phyloP scores from a whole-genome alignment of 1,140 invertebrate species.

The Drosophila fuyamai region DNA sequence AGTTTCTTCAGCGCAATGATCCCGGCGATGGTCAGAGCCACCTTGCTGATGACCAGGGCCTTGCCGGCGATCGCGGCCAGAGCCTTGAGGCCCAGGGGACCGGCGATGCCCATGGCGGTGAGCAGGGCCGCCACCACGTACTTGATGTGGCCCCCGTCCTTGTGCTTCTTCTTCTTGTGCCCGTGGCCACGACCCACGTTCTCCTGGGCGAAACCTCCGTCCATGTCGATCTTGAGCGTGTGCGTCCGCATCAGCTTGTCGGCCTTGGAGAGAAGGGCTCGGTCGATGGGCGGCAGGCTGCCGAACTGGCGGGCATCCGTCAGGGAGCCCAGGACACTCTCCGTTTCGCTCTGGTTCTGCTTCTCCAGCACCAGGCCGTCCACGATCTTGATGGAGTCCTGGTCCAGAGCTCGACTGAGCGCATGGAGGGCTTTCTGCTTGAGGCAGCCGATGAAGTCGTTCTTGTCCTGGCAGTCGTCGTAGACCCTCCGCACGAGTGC shows the following conservation, averaged over 20 bases:
- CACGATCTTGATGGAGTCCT: constrained; percentile 86
- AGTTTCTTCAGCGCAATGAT: constrained; percentile 89
- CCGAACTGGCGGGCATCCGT: constrained; percentile 74
- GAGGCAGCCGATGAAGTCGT: constrained; percentile 86
- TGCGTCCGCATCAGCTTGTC: constrained; percentile 80
- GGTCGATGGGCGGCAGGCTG: constrained; percentile 66
- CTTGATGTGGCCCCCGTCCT: constrained; percentile 82
- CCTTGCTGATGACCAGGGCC: constrained; percentile 89
- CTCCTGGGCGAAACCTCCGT: neutral
- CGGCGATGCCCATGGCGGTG: constrained; percentile 88
- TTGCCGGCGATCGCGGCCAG: constrained; percentile 89
- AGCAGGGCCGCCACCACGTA: constrained; percentile 87
- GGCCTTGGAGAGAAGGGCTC: constrained; percentile 71
- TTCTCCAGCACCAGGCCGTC: constrained; percentile 87
- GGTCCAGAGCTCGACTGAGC: constrained; percentile 86
- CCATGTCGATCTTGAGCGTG: constrained; percentile 73
- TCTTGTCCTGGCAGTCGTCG: constrained; percentile 87
- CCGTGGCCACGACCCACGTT: constrained; percentile 49
- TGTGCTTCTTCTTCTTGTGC: constrained; percentile 70
- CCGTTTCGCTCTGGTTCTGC: constrained; percentile 85
- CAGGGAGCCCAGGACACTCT: constrained; percentile 65
- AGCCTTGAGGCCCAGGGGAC: constrained; percentile 86
- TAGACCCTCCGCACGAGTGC: constrained; percentile 86
- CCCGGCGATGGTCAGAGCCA: constrained; percentile 88
- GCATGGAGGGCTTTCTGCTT: constrained; percentile 87